A percentile compares a stretch with the other conserved stretches of the same genome.
phyloP scores from a whole-genome alignment of 1,140 invertebrate species.

The Meloidogyne hapla region DNA sequence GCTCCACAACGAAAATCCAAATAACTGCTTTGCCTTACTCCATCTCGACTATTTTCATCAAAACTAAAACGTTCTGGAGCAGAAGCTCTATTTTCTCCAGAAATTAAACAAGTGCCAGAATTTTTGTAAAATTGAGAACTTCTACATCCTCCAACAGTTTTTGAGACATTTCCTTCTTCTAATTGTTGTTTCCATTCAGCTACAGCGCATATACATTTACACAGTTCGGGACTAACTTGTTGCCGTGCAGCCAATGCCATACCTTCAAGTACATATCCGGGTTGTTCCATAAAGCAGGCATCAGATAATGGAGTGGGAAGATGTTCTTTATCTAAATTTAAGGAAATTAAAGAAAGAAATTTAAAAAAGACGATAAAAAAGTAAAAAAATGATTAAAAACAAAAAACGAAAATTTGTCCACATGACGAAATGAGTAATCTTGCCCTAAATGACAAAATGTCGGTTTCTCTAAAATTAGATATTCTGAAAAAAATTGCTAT shows the following conservation, averaged over 20 bases:
- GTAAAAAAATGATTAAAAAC: neutral
- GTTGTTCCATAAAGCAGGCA: constrained; percentile 59
- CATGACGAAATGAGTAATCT: neutral
- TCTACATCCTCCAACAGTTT: neutral
- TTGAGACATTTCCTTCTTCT: constrained; percentile 6
- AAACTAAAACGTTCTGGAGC: constrained; percentile 58
- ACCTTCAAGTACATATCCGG: constrained; percentile 59
- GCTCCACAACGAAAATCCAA: constrained; percentile 58
- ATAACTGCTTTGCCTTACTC: constrained; percentile 45
- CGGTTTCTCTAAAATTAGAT: neutral
- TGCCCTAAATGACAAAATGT: neutral
- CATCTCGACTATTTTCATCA: constrained; percentile 29
- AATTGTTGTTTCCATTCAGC: constrained; percentile 43
- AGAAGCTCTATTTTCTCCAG: constrained; percentile 57
- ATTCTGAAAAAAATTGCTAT: neutral
- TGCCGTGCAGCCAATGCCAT: constrained; percentile 46
- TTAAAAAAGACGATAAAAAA: neutral
- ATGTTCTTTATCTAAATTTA: neutral
- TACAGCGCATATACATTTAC: constrained; percentile 60
- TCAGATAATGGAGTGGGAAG: constrained; percentile 39
- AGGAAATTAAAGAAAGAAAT: neutral
- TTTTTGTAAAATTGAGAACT: constrained; percentile 58
- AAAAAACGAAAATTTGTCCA: neutral
- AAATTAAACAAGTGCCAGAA: constrained; percentile 56
- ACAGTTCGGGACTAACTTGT: constrained; percentile 45